phyloP scores from a whole-genome alignment of 2,888 invertebrate species.

The Nyleta sp. region DNA sequence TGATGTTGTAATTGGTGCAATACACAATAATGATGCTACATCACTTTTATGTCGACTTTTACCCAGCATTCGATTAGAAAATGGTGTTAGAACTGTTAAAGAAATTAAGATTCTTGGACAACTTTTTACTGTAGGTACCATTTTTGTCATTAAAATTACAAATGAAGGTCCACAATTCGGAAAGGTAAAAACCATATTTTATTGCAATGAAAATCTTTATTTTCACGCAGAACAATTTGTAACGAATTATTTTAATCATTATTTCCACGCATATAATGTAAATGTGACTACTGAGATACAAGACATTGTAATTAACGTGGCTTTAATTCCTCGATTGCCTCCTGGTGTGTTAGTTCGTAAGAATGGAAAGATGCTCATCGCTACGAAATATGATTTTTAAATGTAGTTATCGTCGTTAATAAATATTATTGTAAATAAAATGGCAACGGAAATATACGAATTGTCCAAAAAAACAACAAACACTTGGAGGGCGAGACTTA shows the following conservation, averaged over 20 bases:
- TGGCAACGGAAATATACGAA: conserved; percentile 77
- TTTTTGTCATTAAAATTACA: conserved; percentile 30
- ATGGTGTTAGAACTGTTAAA: neutral
- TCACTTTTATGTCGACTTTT: neutral
- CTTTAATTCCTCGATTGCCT: conserved; percentile 29
- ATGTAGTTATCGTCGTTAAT: neutral
- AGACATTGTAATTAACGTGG: conserved; percentile 24
- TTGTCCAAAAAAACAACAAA: conserved; percentile 74
- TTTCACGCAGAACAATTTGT: conserved; percentile 27
- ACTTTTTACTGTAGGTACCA: conserved; percentile 26
- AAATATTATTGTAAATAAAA: conserved; percentile 75
- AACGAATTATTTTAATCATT: conserved; percentile 34
- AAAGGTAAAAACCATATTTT: conserved; percentile 41
- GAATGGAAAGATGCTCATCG: conserved; percentile 3
- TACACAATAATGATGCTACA: neutral
- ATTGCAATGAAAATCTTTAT: conserved; percentile 19
- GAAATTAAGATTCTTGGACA: conserved; percentile 35
- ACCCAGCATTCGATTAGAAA: neutral
- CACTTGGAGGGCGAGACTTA: conserved; percentile 64
- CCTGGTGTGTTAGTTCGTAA: conserved; percentile 13
- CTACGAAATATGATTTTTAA: conserved; percentile 28
- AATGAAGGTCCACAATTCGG: conserved; percentile 48
- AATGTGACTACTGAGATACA: neutral
- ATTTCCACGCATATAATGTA: conserved; percentile 35
- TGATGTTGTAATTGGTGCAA: neutral